Percentiles rank a stretch among this genome's conserved stretches.
phyloP scores from a whole-genome alignment of 1,140 invertebrate species.

The Drosophila carrolli region DNA sequence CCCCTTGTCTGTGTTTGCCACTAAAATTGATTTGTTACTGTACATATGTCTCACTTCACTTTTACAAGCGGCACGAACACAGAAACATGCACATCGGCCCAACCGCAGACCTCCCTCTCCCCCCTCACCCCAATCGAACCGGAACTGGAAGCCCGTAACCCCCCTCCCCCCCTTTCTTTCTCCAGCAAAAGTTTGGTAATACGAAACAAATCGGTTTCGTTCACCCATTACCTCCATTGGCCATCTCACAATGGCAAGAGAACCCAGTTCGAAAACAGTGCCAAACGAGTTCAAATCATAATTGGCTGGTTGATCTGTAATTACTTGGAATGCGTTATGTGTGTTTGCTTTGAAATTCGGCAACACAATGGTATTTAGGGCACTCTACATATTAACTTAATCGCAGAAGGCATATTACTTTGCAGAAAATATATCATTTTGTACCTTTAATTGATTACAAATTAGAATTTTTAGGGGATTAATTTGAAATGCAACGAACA shows the following conservation, averaged over 20 bases:
- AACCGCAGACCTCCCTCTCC: constrained; percentile 14
- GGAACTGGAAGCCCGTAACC: constrained; percentile 9
- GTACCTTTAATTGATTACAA: too few relatives aligned
- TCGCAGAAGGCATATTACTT: too few relatives aligned
- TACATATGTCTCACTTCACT: constrained; percentile 73
- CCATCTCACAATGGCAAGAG: constrained; percentile 37
- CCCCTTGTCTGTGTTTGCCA: constrained; percentile 33
- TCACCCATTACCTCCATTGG: constrained; percentile 29
- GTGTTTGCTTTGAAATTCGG: neutral
- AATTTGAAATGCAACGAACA: too few relatives aligned
- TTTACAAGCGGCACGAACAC: constrained; percentile 39
- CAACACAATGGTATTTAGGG: neutral
- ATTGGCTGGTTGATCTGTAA: constrained; percentile 17
- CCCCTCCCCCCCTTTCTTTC: neutral
- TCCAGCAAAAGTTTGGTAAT: constrained; percentile 54
- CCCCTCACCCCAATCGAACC: constrained; percentile 11
- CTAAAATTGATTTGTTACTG: constrained; percentile 79
- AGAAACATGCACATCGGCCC: neutral
- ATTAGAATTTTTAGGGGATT: too few relatives aligned
- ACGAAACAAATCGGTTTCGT: constrained; percentile 72
- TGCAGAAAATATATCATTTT: too few relatives aligned
- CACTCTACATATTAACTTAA: too few relatives aligned
- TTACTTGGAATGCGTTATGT: neutral
- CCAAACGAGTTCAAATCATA: constrained; percentile 27
- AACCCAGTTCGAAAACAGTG: constrained; percentile 5